Evolutionary conservation across 2,113 vertebrate genomes (phyloP).

Genomic region (Barbus barbus): DNA sequence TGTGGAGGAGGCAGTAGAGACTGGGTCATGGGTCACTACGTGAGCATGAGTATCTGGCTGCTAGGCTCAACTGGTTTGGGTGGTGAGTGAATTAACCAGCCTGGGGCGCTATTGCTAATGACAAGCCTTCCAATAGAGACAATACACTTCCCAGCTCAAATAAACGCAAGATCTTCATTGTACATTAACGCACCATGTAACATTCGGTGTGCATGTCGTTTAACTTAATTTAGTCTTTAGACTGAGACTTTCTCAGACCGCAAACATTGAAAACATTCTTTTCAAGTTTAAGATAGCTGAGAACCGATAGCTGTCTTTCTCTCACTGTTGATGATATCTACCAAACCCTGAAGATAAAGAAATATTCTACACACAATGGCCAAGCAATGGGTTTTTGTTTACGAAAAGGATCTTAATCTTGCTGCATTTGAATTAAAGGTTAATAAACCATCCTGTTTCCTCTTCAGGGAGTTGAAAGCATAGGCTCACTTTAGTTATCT

Average conservation of each 20-base stretch:
- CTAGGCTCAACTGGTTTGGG: constrained; percentile 53
- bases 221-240: background rate
- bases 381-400: constrained; percentile 53
- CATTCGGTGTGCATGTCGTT: background rate
- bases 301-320: background rate
- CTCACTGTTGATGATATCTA: constrained; percentile 22
- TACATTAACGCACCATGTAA: background rate
- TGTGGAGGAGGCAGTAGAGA: constrained; percentile 74
- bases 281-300: constrained; percentile 14
- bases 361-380: constrained; percentile 34
- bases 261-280: constrained; percentile 18
- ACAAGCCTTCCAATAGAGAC: constrained; percentile 23
- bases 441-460: constrained; percentile 62
- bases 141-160: background rate
- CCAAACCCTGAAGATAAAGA: constrained; percentile 20
- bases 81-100: constrained; percentile 57
- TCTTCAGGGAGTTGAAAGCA: constrained; percentile 64
- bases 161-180: background rate
- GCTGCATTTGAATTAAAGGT: constrained; percentile 70
- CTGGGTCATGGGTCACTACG: constrained; percentile 74
- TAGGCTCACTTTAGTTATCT: constrained; percentile 53
- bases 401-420: constrained; percentile 49
- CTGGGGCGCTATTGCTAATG: constrained; percentile 46
- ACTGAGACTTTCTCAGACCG: background rate
- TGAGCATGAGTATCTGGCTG: constrained; percentile 56